Percentiles rank a stretch among this genome's conserved stretches.
Evolutionary conservation across 2,797 vertebrate species (phyloP).

Genomic region (Atherinosoma microstoma): DNA sequence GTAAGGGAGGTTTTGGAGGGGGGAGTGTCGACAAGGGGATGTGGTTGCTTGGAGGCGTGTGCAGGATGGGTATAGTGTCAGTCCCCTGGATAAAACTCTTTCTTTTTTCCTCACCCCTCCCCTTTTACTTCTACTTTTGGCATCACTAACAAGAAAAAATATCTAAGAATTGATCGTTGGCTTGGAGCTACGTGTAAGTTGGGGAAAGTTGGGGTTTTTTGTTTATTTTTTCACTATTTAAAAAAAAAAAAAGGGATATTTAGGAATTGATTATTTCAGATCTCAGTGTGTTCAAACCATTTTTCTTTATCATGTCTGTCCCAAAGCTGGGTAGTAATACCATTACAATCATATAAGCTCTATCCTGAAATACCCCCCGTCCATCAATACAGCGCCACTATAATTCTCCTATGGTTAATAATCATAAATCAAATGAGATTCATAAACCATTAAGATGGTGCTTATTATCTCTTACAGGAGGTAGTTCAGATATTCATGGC

Average conservation of each 20-base stretch:
- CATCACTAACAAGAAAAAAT: constrained; percentile 58
- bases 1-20: not conserved
- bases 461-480: constrained; percentile 80
- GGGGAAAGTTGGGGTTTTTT: constrained; percentile 32
- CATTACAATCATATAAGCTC: constrained; percentile 56
- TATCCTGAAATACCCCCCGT: constrained; percentile 63
- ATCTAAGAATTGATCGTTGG: constrained; percentile 61
- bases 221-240: constrained; percentile 12
- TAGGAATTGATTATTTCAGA: constrained; percentile 37
- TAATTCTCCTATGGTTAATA: constrained; percentile 77
- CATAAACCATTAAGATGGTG: constrained; percentile 83
- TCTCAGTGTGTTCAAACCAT: constrained; percentile 13
- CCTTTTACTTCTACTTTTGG: constrained; percentile 46
- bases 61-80: constrained; percentile 65
- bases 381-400: constrained; percentile 64
- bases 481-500: constrained; percentile 80
- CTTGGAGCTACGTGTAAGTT: constrained; percentile 65
- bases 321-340: constrained; percentile 42
- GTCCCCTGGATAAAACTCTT: constrained; percentile 66
- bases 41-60: constrained; percentile 70
- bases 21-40: constrained; percentile 60
- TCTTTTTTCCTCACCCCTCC: constrained; percentile 13
- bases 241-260: constrained; percentile 16
- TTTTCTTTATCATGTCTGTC: constrained; percentile 27
- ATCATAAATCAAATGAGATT: constrained; percentile 81